Conservation (phyloP, 2,797 vertebrate species). For the Mormyrus proboscirostris region DNA sequence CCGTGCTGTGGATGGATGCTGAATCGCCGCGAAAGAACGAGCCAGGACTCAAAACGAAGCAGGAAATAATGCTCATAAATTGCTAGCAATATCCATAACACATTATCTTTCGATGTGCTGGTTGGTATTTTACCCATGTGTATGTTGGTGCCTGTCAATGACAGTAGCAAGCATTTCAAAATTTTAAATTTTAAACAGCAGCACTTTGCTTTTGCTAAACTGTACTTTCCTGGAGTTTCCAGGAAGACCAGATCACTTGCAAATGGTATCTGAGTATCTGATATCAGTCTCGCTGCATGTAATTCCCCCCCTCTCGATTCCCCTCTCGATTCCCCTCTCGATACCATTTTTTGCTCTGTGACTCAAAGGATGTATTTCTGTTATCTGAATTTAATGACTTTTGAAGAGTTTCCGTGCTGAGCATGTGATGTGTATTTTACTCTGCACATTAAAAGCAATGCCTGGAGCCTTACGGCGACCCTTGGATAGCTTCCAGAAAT, state of each 20-base stretch:
- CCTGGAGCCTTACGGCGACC: neutral
- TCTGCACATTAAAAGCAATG: neutral
- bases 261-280: neutral
- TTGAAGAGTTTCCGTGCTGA: neutral
- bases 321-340: neutral
- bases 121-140: neutral
- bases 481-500: neutral
- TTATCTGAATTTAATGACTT: neutral
- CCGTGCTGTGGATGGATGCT: neutral
- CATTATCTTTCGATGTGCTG: neutral
- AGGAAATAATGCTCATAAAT: neutral
- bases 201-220: neutral
- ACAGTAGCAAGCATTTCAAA: no score
- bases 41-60: neutral
- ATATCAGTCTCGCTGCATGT: neutral
- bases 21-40: neutral
- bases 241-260: neutral
- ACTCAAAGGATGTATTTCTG: neutral
- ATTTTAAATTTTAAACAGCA: neutral
- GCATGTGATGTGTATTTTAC: neutral
- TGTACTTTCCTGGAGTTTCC: neutral
- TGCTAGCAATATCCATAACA: neutral
- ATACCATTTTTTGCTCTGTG: neutral
- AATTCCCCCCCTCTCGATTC: neutral
- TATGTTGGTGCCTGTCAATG: neutral